A percentile compares a stretch with the other conserved stretches of the same genome.
phyloP scores from a whole-genome alignment of 2,113 vertebrate species.

The Pseudolaguvia tuberculata region DNA sequence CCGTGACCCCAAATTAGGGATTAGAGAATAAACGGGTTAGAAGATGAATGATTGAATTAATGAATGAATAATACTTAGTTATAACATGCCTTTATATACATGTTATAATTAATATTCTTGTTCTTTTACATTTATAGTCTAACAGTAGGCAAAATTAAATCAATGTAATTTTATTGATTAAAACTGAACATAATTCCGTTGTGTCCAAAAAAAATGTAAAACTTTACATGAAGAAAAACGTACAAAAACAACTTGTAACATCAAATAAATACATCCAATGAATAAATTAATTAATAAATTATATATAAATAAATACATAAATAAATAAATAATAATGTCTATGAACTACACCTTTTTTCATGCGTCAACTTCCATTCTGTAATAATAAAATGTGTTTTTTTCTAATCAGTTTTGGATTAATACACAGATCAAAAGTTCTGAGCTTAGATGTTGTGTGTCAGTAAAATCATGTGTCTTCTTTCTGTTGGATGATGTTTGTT shows the following conservation, averaged over 20 bases:
- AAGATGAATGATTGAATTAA: too few relatives aligned
- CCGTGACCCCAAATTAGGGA: too few relatives aligned
- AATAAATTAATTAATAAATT: constrained; percentile 41
- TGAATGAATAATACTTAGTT: too few relatives aligned
- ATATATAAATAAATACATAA: constrained; percentile 37
- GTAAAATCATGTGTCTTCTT: constrained; percentile 48
- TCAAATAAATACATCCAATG: constrained; percentile 39
- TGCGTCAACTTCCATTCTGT: background rate
- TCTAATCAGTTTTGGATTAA: background rate
- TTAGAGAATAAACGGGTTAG: too few relatives aligned
- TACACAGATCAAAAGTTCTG: background rate
- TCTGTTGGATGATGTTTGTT: constrained; percentile 53
- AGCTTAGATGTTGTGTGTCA: constrained; percentile 35
- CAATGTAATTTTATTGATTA: constrained; percentile 36
- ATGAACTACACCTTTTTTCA: constrained; percentile 1
- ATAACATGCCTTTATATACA: too few relatives aligned
- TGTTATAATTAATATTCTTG: too few relatives aligned
- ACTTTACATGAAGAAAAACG: background rate
- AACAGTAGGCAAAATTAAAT: too few relatives aligned
- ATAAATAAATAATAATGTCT: constrained; percentile 20
- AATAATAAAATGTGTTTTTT: background rate
- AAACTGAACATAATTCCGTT: constrained; percentile 14
- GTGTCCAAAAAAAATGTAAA: background rate
- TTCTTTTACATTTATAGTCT: too few relatives aligned
- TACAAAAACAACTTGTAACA: background rate